A percentile compares a stretch with the other conserved stretches of the same genome.
Evolutionary conservation across 1,140 invertebrate species (phyloP).

Genomic region (Cardiocondyla obscurior): DNA sequence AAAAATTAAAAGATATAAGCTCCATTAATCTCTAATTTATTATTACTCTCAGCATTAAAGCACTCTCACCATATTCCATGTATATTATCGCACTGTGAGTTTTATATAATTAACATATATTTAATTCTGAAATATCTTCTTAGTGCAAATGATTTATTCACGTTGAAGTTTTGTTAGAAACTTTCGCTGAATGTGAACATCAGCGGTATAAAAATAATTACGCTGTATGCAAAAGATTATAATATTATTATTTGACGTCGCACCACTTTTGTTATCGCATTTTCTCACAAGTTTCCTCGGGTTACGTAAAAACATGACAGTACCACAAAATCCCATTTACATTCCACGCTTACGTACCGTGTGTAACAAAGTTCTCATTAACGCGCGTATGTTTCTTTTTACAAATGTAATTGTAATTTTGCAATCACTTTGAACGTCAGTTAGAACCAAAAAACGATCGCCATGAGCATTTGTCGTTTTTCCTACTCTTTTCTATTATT

Average conservation of each 20-base stretch:
- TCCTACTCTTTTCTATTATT: background rate
- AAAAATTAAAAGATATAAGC: background rate
- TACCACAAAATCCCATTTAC: background rate
- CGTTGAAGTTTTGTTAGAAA: background rate
- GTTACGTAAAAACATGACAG: background rate
- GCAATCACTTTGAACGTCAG: background rate
- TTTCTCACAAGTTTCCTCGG: background rate
- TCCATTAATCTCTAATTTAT: background rate
- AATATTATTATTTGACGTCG: background rate
- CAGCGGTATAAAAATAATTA: background rate
- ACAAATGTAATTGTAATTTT: background rate
- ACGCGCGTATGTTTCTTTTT: background rate
- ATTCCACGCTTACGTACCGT: background rate
- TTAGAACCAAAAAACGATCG: background rate
- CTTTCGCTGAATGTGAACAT: too few relatives aligned
- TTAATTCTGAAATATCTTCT: background rate
- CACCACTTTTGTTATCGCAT: background rate
- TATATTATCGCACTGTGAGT: background rate
- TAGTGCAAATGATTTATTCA: background rate
- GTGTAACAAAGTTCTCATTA: background rate
- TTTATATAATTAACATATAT: background rate
- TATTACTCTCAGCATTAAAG: slow-evolving; percentile 3
- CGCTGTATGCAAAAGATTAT: background rate
- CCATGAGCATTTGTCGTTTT: background rate
- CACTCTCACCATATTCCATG: too few relatives aligned